Conservation (phyloP, 2,888 invertebrate genomes). For the Dermolepida albohirtum region DNA sequence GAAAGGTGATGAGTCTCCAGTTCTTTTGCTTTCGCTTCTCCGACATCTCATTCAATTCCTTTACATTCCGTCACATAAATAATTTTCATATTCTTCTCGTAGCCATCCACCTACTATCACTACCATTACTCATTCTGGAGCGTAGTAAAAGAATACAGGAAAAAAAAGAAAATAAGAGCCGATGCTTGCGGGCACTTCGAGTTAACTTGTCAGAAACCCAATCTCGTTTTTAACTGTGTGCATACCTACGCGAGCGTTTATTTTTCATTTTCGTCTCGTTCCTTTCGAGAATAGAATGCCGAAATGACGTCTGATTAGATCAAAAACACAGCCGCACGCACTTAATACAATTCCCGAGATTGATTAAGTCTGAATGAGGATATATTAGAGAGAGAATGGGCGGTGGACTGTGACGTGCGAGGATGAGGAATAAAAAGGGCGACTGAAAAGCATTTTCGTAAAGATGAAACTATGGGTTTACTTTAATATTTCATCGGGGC, state of each 20-base stretch:
- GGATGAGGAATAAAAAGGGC: conserved; percentile 22
- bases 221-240: conserved; percentile 16
- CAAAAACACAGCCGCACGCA: conserved; percentile 1
- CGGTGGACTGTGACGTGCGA: neutral
- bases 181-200: conserved; percentile 23
- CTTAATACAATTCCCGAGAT: conserved; percentile 19
- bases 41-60: conserved; percentile 34
- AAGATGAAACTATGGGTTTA: conserved; percentile 38
- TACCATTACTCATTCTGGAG: conserved; percentile 19
- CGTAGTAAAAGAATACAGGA: conserved; percentile 1
- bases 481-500: conserved; percentile 39
- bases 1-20: conserved; percentile 32
- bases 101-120: neutral
- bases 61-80: conserved; percentile 36
- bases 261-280: neutral
- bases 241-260: conserved; percentile 3
- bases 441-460: conserved; percentile 22
- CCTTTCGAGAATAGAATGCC: neutral
- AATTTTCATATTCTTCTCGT: conserved; percentile 34
- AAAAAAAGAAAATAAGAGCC: conserved; percentile 18
- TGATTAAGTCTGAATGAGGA: conserved; percentile 33
- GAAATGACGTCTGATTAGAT: neutral
- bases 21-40: conserved; percentile 24
- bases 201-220: conserved; percentile 27
- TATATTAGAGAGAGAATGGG: conserved; percentile 4